Evolutionary conservation across 2,113 vertebrate genomes (phyloP), one percentile per base, ranked within the genome.

Genomic region (Mobula hypostoma): DNA sequence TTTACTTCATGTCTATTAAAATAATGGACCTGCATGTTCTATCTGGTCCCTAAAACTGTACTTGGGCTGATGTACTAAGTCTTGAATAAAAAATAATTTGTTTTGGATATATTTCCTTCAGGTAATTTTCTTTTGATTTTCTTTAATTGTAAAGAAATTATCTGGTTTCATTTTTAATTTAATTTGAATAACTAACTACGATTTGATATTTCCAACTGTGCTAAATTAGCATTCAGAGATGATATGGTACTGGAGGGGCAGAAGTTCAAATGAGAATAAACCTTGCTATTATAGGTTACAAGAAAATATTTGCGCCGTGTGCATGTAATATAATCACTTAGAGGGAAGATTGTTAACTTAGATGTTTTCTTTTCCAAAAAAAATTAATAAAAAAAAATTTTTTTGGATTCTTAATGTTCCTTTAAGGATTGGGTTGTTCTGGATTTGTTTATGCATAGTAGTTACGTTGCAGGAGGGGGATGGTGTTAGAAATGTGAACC

Each of bases 401-500:
- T 36, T 36, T 36, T 36, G 36, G 36, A 27, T 87, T 61, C 40
- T 48, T 93, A 56, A 17, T 24, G 90, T 93, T 93, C 36, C 48
- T 92, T 92, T 63, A 15, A 74, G 27, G 21, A 74, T 70, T 48
- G 19, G 91, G 36, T 56, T 40, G 56, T 40, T 93, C 91, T 76
- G 24, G 36, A 6, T 72, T 93, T 74, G 68, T 93, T 93, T 56
- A 74, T 93, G 68, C 70, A 11, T 74, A 40, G 91, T 29, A 74
- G 91, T 56, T 92, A 93, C 36, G 74, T 93, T 93, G 40, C 24
- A 72, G 36, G 90, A 93, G 91, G 91, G 91, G 91, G 70, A 93
- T 93, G 91, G 91, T 93, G 91, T 93, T 93, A 93, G 96, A 97
- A 97, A 96, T 96, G 93, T 94, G 96, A 96, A 96, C 94, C 96